phyloP scores from a whole-genome alignment of 2,888 invertebrate genomes.

The Cosmia trapezina region DNA sequence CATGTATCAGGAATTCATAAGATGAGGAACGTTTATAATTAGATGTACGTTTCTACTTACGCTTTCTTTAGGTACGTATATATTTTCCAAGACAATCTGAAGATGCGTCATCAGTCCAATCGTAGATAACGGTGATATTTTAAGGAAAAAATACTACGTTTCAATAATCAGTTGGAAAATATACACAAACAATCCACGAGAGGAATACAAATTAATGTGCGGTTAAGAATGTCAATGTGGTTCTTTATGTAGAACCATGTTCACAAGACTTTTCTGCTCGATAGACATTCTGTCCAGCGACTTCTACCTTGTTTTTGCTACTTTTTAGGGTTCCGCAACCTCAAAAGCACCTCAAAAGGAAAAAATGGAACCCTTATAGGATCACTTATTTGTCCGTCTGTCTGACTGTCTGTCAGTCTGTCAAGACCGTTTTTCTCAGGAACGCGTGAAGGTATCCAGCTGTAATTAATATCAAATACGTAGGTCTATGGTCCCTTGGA shows the following conservation, averaged over 20 bases:
- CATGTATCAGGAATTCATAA: constrained; percentile 10
- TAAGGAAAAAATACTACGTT: constrained; percentile 37
- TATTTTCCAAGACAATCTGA: constrained; percentile 31
- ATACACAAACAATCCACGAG: constrained; percentile 22
- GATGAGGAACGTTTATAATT: constrained; percentile 33
- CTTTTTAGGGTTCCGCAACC: too few species aligned
- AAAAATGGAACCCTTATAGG: too few species aligned
- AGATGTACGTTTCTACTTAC: constrained; percentile 18
- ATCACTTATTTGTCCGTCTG: too few species aligned
- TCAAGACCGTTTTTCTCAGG: too few species aligned
- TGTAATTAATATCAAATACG: too few species aligned
- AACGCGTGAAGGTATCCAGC: too few species aligned
- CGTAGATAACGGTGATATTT: constrained; percentile 25
- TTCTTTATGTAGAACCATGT: too few species aligned
- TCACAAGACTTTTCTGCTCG: background rate
- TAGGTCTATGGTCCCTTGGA: too few species aligned
- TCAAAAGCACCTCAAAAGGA: too few species aligned
- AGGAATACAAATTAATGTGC: constrained; percentile 30
- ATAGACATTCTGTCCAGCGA: background rate
- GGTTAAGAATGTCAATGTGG: constrained; percentile 21
- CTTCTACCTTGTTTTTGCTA: background rate
- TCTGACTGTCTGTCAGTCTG: too few species aligned
- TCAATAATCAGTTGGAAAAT: constrained; percentile 16
- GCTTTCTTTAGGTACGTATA: constrained; percentile 11
- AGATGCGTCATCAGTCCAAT: constrained; percentile 35